phyloP scores from a whole-genome alignment of 2,113 vertebrate species.

The Corythornis madagascariensis region DNA sequence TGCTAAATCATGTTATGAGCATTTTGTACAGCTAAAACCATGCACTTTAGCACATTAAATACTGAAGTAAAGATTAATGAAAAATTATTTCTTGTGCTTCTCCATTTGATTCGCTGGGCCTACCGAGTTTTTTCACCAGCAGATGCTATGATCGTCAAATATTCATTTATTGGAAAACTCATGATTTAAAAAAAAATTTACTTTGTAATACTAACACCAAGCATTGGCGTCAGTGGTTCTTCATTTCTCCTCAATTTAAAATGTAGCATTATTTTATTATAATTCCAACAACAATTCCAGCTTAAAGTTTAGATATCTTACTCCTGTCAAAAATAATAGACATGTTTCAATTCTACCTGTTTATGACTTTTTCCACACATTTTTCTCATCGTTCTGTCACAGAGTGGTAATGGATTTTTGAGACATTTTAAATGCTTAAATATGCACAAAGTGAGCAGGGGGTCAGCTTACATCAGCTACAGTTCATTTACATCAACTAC shows the following conservation, averaged over 20 bases:
- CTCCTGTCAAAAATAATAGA: neutral
- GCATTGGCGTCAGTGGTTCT: neutral
- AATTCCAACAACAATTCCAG: neutral
- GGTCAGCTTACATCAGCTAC: neutral
- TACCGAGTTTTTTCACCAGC: neutral
- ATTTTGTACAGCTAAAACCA: neutral
- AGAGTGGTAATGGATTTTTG: slow-evolving; percentile 22
- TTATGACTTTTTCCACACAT: neutral
- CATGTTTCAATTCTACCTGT: neutral
- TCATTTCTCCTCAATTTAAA: neutral
- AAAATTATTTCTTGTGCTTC: neutral
- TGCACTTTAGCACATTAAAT: neutral
- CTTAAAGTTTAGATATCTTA: neutral
- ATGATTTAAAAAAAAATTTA: neutral
- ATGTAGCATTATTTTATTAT: neutral
- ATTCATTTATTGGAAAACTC: neutral
- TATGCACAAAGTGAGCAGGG: slow-evolving; percentile 13
- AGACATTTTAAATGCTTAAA: slow-evolving; percentile 41
- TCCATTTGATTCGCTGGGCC: neutral
- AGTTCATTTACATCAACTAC: slow-evolving; percentile 35
- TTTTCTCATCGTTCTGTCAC: neutral
- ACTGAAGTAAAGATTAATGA: neutral
- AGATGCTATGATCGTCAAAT: neutral
- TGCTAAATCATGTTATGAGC: neutral
- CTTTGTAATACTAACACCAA: neutral